Evolutionary conservation across 2,888 invertebrate species (phyloP), one percentile per base, ranked within the genome.

Genomic region (Epinotia brunnichana): DNA sequence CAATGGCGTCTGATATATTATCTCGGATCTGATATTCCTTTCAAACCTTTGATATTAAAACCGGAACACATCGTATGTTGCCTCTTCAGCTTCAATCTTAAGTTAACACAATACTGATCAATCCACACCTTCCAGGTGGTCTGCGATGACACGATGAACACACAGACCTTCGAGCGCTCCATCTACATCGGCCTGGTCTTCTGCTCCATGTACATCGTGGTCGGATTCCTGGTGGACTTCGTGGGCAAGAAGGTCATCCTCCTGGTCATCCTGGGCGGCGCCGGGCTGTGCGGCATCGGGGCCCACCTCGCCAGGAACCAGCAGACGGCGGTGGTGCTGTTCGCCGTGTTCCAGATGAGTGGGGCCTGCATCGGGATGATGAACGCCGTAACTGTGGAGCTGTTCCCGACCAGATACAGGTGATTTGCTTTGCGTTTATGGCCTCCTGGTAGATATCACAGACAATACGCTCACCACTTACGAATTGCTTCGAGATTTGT

Each of bases 121-220:
- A 48, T 3, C 5, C 15, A 48, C 21, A n/a, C 44, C 19, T 75
- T 72, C 10, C 78, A 86, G 85, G 75, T 83, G 10, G 76, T 83
- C 29, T 96, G 96, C 79, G 87, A 89, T 39, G 91, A 94, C 44
- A 87, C 90, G 0, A 94, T 96, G 75, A 95, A 96, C 81, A 87
- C 93, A 0, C 88, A 89, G 0, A 95, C 96, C 2, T 96, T 96
- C 81, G 88, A 94, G 78, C 95, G 95, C 62, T 95, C 96, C 62
- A 93, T 96, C 75, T 93, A 94, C 75, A 95, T 96, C 78, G 96
- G 96, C 0, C 89, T 94, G 0, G 94, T 94, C 5, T 96, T 96
- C 80, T 92, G 95, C 29, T 80, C 95, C 0, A 95, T 95, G 81
- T 96, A 96, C 83, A 81, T 95, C 44, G 79, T 95, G 24, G 95